Percentiles rank a stretch among this genome's conserved stretches.
These are phyloP conservation scores for Eolophus roseicapilla DNA, from an alignment of 2,113 vertebrate species.

Conservation along the genomic window DNA sequence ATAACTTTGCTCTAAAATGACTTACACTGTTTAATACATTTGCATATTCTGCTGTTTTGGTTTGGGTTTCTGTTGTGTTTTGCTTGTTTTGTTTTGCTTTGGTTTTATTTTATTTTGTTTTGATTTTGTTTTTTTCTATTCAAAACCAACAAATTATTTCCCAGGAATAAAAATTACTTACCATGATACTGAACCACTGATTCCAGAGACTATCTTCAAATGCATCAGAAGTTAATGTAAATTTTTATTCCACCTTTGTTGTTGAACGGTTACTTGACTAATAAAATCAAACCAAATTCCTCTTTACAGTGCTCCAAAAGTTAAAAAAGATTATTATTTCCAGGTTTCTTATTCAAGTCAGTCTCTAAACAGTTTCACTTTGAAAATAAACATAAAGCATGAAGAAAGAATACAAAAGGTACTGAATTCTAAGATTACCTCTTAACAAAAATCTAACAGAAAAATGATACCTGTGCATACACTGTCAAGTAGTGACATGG, in stretches of 20 bases:
- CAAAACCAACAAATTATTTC: background rate
- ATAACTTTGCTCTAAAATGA: background rate
- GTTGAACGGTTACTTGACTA: background rate
- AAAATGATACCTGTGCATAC: background rate
- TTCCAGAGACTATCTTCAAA: background rate
- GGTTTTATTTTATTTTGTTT: background rate
- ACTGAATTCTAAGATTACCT: background rate
- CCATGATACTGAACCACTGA: background rate
- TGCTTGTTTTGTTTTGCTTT: background rate
- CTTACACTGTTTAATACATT: background rate
- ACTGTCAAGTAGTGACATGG: background rate
- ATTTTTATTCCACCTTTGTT: background rate
- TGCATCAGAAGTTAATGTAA: background rate
- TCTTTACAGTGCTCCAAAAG: background rate
- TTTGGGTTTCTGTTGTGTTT: background rate
- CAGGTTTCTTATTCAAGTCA: background rate
- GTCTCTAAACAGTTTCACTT: background rate
- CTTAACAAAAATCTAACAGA: background rate
- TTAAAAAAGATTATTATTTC: background rate
- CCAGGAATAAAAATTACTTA: background rate
- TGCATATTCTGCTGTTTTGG: background rate
- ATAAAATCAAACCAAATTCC: background rate
- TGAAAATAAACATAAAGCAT: background rate
- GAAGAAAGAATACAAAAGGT: background rate
- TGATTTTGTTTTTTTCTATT: background rate